phyloP scores from a whole-genome alignment of 2,113 vertebrate genomes.

The Microcebus tavaratra region DNA sequence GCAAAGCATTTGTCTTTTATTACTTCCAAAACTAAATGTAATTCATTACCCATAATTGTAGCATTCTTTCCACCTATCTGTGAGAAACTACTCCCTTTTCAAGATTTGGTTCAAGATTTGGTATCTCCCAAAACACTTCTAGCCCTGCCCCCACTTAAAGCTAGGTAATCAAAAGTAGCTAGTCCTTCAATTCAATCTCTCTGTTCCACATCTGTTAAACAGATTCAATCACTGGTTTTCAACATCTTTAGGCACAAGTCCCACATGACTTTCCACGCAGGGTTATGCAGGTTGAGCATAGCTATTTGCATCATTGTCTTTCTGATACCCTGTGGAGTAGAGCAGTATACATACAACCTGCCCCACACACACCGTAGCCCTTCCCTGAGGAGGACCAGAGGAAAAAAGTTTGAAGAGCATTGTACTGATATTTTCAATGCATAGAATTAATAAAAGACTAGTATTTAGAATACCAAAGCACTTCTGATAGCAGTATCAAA shows the following conservation, averaged over 20 bases:
- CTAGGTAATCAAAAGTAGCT: background rate
- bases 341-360: background rate
- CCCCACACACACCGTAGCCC: fast-evolving
- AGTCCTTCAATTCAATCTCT: background rate
- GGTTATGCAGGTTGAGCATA: background rate
- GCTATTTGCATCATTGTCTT: background rate
- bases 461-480: background rate
- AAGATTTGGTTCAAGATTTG: background rate
- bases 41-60: background rate
- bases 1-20: background rate
- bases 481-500: background rate
- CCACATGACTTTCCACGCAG: background rate
- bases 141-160: background rate
- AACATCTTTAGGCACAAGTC: background rate
- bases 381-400: background rate
- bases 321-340: background rate
- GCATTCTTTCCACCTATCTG: background rate
- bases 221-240: background rate
- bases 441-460: background rate
- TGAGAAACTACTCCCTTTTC: background rate
- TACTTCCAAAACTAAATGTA: background rate
- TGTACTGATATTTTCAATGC: background rate
- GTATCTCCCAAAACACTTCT: background rate
- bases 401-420: background rate
- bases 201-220: background rate